These are phyloP conservation scores for Aphelinus certus DNA, from an alignment of 1,140 invertebrate genomes.

Conservation along the genomic window DNA sequence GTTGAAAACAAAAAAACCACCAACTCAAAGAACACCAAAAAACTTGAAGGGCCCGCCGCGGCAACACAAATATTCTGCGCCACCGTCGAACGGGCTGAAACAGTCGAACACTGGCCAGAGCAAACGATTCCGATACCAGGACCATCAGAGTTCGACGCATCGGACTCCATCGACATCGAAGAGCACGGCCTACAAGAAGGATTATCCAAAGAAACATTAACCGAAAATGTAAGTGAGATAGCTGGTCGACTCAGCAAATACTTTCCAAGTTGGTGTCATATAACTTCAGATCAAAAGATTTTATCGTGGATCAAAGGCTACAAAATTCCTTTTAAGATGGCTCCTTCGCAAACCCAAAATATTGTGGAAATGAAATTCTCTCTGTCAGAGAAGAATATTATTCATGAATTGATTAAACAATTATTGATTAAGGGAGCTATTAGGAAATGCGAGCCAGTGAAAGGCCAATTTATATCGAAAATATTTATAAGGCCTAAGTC, in stretches of 20 bases:
- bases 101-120: too few species aligned
- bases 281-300: constrained; percentile 26
- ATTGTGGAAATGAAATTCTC: neutral
- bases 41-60: neutral
- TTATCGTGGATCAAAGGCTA: constrained; percentile 27
- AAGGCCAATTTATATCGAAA: neutral
- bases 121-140: neutral
- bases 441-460: constrained; percentile 3
- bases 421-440: constrained; percentile 20
- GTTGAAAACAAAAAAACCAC: neutral
- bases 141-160: neutral
- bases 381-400: neutral
- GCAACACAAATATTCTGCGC: neutral
- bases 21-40: neutral
- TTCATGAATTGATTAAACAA: constrained; percentile 3
- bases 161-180: neutral
- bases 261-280: constrained; percentile 18
- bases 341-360: constrained; percentile 16
- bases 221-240: constrained; percentile 17
- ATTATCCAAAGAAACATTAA: neutral
- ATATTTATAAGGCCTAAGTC: neutral
- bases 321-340: too few species aligned
- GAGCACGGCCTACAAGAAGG: neutral
- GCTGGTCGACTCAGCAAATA: constrained; percentile 21
- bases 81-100: neutral